phyloP scores from a whole-genome alignment of 1,140 invertebrate species.

The Drosophila persimilis region DNA sequence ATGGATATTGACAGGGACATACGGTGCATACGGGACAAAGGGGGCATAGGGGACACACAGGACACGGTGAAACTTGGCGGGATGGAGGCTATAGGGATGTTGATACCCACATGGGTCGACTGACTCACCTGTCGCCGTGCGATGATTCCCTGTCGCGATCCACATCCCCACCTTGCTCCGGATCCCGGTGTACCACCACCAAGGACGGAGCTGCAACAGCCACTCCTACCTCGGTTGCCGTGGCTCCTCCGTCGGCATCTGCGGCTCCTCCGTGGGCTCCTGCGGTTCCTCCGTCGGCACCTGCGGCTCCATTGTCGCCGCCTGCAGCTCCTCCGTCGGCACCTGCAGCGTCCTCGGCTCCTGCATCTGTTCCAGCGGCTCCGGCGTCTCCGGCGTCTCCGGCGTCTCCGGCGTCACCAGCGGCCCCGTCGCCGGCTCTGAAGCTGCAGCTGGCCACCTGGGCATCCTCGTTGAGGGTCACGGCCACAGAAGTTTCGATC shows the following conservation, averaged over 20 bases:
- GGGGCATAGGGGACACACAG: neutral
- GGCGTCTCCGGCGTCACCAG: neutral
- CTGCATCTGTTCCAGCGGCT: neutral
- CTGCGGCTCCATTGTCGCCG: too few species aligned
- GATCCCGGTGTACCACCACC: too few species aligned
- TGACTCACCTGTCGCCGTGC: slow-evolving; percentile 68
- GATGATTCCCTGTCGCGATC: slow-evolving; percentile 42
- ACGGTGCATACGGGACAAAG: slow-evolving; percentile 12
- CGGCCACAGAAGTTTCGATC: too few species aligned
- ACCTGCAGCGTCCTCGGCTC: neutral
- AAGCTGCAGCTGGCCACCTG: slow-evolving; percentile 8
- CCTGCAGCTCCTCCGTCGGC: too few species aligned
- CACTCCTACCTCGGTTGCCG: slow-evolving; percentile 1
- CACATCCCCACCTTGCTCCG: slow-evolving; percentile 10
- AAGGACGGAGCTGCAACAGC: too few species aligned
- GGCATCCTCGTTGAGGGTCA: neutral
- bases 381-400: neutral
- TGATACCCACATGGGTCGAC: slow-evolving; percentile 3
- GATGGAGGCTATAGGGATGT: neutral
- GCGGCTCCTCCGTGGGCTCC: neutral
- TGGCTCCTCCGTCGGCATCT: neutral
- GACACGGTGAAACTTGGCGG: neutral
- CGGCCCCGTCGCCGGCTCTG: neutral
- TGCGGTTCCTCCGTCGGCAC: too few species aligned
- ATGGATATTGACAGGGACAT: slow-evolving; percentile 62